Evolutionary conservation across 2,797 vertebrate genomes (phyloP).

Genomic region (Enteromius paludinosus): DNA sequence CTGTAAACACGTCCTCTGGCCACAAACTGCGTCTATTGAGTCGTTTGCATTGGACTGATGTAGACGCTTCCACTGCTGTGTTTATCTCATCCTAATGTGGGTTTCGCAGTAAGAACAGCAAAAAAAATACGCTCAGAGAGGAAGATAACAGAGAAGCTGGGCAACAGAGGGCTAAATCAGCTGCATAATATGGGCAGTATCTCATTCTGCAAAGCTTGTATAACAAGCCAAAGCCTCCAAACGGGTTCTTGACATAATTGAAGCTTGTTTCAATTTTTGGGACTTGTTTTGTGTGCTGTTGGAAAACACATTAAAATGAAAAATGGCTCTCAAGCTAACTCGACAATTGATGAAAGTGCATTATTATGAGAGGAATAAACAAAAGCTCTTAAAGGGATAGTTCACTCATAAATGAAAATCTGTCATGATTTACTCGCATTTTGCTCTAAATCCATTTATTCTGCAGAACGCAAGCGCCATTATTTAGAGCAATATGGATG

Average conservation of each 20-base stretch:
- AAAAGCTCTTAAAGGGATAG: conserved; percentile 14
- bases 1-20: conserved; percentile 7
- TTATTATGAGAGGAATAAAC: conserved; percentile 34
- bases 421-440: background rate
- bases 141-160: conserved; percentile 12
- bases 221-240: conserved; percentile 14
- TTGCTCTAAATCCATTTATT: background rate
- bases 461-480: background rate
- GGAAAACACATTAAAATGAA: conserved; percentile 21
- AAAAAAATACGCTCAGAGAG: conserved; percentile 4
- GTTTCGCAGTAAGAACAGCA: conserved; percentile 9
- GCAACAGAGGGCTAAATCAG: conserved; percentile 9
- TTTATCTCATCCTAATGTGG: conserved; percentile 36
- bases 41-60: conserved; percentile 29
- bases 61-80: background rate
- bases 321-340: conserved; percentile 14
- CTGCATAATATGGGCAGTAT: background rate
- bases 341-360: conserved; percentile 19
- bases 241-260: conserved; percentile 21
- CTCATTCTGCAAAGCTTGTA: conserved; percentile 22
- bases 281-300: background rate
- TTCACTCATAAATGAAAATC: background rate
- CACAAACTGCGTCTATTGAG: background rate
- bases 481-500: background rate
- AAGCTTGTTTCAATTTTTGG: conserved; percentile 25